These are phyloP conservation scores for Helicorthomorpha holstii DNA, from an alignment of 1,140 invertebrate species.

Conservation along the genomic window DNA sequence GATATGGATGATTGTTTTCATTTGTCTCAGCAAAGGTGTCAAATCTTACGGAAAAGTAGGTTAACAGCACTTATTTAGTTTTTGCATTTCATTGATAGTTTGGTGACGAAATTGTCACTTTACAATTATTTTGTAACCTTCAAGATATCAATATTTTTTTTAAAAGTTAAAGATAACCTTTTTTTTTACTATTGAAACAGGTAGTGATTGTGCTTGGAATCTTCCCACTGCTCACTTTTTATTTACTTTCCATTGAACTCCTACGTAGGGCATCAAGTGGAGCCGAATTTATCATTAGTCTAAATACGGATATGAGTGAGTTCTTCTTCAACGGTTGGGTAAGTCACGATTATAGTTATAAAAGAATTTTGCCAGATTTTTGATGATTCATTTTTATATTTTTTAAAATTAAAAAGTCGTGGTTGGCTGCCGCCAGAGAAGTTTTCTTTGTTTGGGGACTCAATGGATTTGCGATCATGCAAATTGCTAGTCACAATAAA, in stretches of 20 bases:
- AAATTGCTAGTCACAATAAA: slow-evolving; percentile 51
- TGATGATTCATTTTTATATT: background rate
- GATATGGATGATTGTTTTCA: slow-evolving; percentile 76
- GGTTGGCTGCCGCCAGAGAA: slow-evolving; percentile 72
- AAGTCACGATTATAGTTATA: too few relatives aligned
- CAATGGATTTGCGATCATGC: slow-evolving; percentile 66
- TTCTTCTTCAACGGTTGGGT: slow-evolving; percentile 1
- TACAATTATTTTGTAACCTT: background rate
- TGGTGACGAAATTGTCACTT: background rate
- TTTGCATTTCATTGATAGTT: too few relatives aligned
- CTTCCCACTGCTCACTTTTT: slow-evolving; percentile 12
- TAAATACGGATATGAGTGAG: slow-evolving; percentile 1
- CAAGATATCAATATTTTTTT: background rate
- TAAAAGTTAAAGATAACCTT: too few relatives aligned
- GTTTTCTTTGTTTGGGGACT: slow-evolving; percentile 77
- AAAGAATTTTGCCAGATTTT: background rate
- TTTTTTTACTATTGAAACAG: slow-evolving; percentile 4
- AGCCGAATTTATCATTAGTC: slow-evolving; percentile 4
- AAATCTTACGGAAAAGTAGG: slow-evolving; percentile 15
- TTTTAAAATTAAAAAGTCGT: slow-evolving; percentile 37
- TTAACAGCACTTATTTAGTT: too few relatives aligned
- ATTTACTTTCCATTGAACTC: slow-evolving; percentile 11
- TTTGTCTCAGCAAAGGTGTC: slow-evolving; percentile 63
- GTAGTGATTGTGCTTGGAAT: slow-evolving; percentile 13
- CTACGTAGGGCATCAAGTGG: background rate